phyloP scores from a whole-genome alignment of 2,888 invertebrate genomes.

The Petrolisthes cinctipes region DNA sequence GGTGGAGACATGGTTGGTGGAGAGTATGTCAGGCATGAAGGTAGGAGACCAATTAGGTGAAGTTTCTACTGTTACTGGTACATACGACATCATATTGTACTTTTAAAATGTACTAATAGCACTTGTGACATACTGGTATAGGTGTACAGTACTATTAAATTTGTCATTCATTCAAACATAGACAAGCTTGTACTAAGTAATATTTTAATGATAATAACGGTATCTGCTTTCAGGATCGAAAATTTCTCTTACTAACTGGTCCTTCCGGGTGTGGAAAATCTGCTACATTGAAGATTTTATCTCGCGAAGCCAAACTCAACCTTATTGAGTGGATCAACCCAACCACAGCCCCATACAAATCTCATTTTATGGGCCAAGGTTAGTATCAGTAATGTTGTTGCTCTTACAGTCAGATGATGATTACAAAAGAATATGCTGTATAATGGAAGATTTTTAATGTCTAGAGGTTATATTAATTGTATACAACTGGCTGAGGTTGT shows the following conservation, averaged over 20 bases:
- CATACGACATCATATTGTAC: no score
- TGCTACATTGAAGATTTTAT: conserved; percentile 78
- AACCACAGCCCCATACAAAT: conserved; percentile 69
- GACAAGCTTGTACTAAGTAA: neutral
- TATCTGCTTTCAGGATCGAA: conserved; percentile 55
- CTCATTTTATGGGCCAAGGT: conserved; percentile 36
- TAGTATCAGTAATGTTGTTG: neutral
- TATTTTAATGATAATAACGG: neutral
- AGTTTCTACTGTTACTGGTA: no score
- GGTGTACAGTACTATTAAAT: neutral
- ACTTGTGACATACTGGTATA: no score
- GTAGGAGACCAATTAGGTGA: neutral
- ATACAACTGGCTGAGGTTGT: no score
- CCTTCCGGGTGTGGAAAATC: conserved; percentile 90
- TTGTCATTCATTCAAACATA: neutral
- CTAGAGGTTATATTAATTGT: no score
- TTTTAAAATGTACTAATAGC: no score
- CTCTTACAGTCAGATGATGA: neutral
- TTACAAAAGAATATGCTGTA: neutral
- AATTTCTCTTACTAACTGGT: conserved; percentile 81
- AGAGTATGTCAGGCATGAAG: conserved; percentile 47
- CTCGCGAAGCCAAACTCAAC: conserved; percentile 75
- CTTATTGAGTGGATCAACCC: conserved; percentile 88
- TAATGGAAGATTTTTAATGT: no score
- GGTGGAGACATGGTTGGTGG: conserved; percentile 78